Base-by-base conservation (phyloP, 2,797 vertebrate genomes). In the Dermochelys coriacea region DNA sequence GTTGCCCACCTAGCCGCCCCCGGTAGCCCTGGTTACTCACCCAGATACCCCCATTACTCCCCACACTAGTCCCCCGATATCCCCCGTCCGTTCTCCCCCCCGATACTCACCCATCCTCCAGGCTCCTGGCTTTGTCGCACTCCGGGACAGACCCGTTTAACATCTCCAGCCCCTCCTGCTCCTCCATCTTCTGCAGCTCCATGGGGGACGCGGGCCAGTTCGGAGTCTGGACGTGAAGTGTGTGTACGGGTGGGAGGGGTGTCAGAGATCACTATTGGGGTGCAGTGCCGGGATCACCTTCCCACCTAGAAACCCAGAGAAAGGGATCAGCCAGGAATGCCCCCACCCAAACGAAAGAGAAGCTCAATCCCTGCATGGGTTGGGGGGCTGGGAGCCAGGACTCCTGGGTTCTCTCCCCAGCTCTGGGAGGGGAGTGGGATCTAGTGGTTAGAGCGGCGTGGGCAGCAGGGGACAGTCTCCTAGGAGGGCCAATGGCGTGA, bases 171-270 rank as follows among this genome's bases (percentile, higher is more conserved):
- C 51, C 54, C 25, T 50, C 49, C 21, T 79, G 84, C 4, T 51
- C 80, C 50, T 84, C 87, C 52, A 90, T 80, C 55, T 84, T 93
- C 64, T 90, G 88, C 47, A 90, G 49, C 49, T 90, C 92, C 88
- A 90, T 93, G 84, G 5, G 18, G 5, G 34, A 77, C 25, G 31
- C 5, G 37, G 34, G 45, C 41, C 52, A 8, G 29, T 55, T 19
- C 31, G 34, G n/a, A 23, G 41, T 45, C 31, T 19, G 23, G 18
- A 21, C 41, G 21, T 25, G 74, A 5, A 8, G 49, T 47, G 12
- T 5, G 71, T 25, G 80, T 41, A 41, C 25, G 68, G 29, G 21
- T 5, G 16, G 6, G 6, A 25, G 50, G 34, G 21, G 41, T 19
- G 45, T 47, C 29, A 75, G 86, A 34, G 57, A 41, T 19, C 54